Evolutionary conservation across 1,140 invertebrate genomes (phyloP).

Genomic region (Papilio polyxenes): DNA sequence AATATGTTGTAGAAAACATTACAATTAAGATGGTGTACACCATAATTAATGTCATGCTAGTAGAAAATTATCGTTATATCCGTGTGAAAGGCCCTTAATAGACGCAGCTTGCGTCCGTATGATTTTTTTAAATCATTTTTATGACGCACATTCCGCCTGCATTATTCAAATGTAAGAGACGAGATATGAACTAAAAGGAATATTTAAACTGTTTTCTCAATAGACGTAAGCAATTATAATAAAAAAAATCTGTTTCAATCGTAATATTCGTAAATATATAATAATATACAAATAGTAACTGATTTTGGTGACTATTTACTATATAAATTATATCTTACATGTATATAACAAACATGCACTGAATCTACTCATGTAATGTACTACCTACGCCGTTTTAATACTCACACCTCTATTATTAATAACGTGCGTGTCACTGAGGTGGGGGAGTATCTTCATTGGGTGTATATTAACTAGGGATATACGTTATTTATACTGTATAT

Average conservation of each 20-base stretch:
- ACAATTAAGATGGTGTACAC: background rate
- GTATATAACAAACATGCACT: background rate
- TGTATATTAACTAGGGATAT: background rate
- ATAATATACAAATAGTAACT: background rate
- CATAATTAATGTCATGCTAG: background rate
- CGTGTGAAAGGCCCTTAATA: constrained; percentile 26
- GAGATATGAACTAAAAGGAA: background rate
- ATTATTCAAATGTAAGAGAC: background rate
- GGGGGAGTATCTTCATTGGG: background rate
- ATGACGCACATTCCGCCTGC: constrained; percentile 22
- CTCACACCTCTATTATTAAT: constrained; percentile 6
- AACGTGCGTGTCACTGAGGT: constrained; percentile 7
- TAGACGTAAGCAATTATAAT: background rate
- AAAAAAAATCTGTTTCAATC: too few species aligned
- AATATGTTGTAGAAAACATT: background rate
- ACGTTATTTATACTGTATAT: background rate
- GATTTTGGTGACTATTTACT: background rate
- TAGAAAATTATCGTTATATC: background rate
- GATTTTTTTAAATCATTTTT: constrained; percentile 37
- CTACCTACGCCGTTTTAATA: constrained; percentile 6
- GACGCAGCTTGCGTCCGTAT: constrained; percentile 29
- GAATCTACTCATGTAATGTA: background rate
- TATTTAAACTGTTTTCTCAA: background rate
- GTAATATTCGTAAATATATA: background rate
- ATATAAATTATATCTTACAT: background rate